Evolutionary conservation across 2,113 vertebrate species (phyloP), one percentile per base, ranked within the genome.

Genomic region (Microcebus lehilahytsara): DNA sequence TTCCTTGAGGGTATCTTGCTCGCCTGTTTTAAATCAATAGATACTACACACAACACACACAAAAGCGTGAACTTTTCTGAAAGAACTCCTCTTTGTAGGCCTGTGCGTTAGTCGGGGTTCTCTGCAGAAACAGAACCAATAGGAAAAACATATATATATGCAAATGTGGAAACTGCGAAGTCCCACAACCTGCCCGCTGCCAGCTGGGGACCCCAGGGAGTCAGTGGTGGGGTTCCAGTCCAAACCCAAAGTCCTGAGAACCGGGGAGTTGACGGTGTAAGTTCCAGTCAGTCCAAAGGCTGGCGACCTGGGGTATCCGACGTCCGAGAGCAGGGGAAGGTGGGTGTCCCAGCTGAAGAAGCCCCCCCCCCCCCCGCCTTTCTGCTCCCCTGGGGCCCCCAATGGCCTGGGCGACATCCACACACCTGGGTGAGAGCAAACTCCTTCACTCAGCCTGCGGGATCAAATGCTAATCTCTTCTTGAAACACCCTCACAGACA

Each of bases 1-100:
- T 32, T 49, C 42, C 16, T 77, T 49, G 27, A 77, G 32, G 40
- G 10, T 16, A 12, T 4, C 34, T 34, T 67, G 86, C 53, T 32
- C 7, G 3, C 10, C 34, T 32, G 0, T 71, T 75, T 78, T n/a
- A n/a, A 66, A 9, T 49, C 72, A 64, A 25, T 2, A 34, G 53
- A 17, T 16, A 13, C 37, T 6, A 4, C 1, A 4, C 2, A 23
- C 0, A 9, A 22, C 3, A 19, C 30, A 5, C 11, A 3, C 3
- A 3, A 25, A 30, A 3, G 7, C 0, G 23, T 27, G 46, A n/a
- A 7, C 37, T 40, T 58, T 37, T 62, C 4, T 2, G 25, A n/a
- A 51, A 40, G 66, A 16, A 3, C 30, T 9, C 16, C 16, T 67
- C 30, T 69, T 25, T 34, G 40, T 34, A 6, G 19, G 49, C 19